Evolutionary conservation across 1,140 invertebrate genomes (phyloP).

Genomic region (Paraescarpia echinospica): DNA sequence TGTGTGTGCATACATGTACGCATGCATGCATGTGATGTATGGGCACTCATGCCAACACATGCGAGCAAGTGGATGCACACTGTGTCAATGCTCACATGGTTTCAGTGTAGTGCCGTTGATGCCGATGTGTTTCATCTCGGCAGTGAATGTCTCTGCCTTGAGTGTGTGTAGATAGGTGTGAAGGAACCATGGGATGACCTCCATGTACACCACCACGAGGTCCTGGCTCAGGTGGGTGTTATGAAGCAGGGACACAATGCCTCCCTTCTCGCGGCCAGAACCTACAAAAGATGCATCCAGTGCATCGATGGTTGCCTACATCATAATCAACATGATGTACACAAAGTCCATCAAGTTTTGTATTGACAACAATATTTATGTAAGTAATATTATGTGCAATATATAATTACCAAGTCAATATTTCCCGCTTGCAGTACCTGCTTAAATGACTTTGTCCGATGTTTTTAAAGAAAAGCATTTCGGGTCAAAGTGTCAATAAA

Average conservation of each 20-base stretch:
- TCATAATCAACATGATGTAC: background rate
- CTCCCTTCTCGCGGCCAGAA: conserved; percentile 76
- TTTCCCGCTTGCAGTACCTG: too few relatives aligned
- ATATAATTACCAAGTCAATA: too few relatives aligned
- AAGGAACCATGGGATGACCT: conserved; percentile 85
- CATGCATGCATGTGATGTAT: too few relatives aligned
- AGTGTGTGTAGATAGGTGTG: conserved; percentile 89
- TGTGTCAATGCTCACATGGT: conserved; percentile 63
- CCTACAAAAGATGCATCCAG: conserved; percentile 44
- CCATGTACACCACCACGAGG: conserved; percentile 61
- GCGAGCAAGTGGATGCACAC: background rate
- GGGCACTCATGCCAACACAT: too few relatives aligned
- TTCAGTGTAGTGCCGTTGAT: conserved; percentile 57
- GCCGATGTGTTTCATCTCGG: conserved; percentile 49
- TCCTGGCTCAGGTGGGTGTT: conserved; percentile 48
- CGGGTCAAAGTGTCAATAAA: too few relatives aligned
- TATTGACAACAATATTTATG: too few relatives aligned
- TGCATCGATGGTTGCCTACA: background rate
- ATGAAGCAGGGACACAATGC: conserved; percentile 56
- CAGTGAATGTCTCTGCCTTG: conserved; percentile 63
- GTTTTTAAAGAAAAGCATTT: too few relatives aligned
- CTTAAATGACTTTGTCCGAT: too few relatives aligned
- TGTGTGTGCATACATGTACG: too few relatives aligned
- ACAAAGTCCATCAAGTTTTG: background rate
- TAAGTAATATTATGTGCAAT: too few relatives aligned